Evolutionary conservation across 2,113 vertebrate species (phyloP), one percentile per base, ranked within the genome.

Genomic region (Rhinoptilus africanus): DNA sequence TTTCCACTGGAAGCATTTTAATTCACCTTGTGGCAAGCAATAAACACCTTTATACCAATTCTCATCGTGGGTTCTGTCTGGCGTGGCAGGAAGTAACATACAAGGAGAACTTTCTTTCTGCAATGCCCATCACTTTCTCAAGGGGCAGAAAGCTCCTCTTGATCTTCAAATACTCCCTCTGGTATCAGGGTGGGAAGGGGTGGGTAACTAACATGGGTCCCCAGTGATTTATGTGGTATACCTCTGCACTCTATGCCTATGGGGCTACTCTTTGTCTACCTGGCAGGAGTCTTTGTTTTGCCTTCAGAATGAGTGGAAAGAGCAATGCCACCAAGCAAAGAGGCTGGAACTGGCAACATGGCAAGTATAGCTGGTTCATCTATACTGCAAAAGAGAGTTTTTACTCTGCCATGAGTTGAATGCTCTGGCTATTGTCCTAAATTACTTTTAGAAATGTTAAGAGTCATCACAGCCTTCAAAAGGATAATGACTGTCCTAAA

Each of bases 81-180:
- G 2, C 1, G 1, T 17, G 18, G 22, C 14, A 21, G 47, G 22
- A 84, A 63, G 27, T 16, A 50, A 41, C 1, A 0, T 43, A 43
- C 32, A 23, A 41, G 60, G 48, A 34, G 7, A 41, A 14, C 4
- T 2, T 75, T 88, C 10, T 88, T 77, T 78, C 48, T 21, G 43
- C 8, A 51, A 47, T 0, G 2, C 5, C 24, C 37, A 62, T 15
- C 13, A 37, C 2, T 6, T 89, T 81, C 21, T 64, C 19, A 47
- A 7, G 47, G 37, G 27, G 43, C 22, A 84, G 24, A 51, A 94
- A 84, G 16, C 30, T 66, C 23, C 15, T 83, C 27, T 45, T 81
- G 12, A 21, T 75, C 60, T 67, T 86, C 68, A 56, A 35, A 69
- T 19, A 19, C 8, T 63, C 14, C 2, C 28, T 77, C 77, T 0